phyloP scores from a whole-genome alignment of 1,140 invertebrate species.

The Idris sp. region DNA sequence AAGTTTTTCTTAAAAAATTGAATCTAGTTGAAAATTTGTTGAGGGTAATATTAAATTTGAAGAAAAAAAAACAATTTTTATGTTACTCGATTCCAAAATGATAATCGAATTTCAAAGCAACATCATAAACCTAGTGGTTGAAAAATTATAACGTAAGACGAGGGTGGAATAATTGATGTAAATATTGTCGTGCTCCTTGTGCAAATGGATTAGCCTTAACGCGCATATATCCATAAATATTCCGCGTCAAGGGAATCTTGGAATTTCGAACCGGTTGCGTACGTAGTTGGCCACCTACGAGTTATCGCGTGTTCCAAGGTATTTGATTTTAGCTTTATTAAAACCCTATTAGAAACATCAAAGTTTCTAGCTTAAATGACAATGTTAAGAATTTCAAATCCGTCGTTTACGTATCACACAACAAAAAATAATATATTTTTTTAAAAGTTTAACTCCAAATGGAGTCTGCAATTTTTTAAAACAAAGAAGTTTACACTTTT shows the following conservation, averaged over 20 bases:
- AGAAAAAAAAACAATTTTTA: no score
- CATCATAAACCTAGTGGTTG: background rate
- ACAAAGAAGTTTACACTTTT: conserved; percentile 46
- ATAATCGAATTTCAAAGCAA: conserved; percentile 41
- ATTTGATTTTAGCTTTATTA: conserved; percentile 61
- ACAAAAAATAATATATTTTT: no score
- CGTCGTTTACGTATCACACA: no score
- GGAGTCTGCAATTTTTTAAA: conserved; percentile 5
- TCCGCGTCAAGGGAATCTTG: conserved; percentile 49
- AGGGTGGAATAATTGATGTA: conserved; percentile 43
- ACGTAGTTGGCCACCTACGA: conserved; percentile 53
- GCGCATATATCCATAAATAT: conserved; percentile 54
- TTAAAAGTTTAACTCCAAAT: no score
- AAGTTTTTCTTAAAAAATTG: no score
- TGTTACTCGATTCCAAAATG: no score
- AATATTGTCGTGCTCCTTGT: conserved; percentile 47
- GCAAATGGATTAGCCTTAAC: conserved; percentile 52
- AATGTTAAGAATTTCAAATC: no score
- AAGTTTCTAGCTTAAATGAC: conserved; percentile 22
- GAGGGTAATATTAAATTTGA: no score
- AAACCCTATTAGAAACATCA: conserved; percentile 50
- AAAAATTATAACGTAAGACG: conserved; percentile 31
- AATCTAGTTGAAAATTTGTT: no score
- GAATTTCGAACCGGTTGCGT: conserved; percentile 58
- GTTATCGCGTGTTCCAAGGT: conserved; percentile 54